phyloP scores from a whole-genome alignment of 2,888 invertebrate genomes.

The Ophion ventricosus region DNA sequence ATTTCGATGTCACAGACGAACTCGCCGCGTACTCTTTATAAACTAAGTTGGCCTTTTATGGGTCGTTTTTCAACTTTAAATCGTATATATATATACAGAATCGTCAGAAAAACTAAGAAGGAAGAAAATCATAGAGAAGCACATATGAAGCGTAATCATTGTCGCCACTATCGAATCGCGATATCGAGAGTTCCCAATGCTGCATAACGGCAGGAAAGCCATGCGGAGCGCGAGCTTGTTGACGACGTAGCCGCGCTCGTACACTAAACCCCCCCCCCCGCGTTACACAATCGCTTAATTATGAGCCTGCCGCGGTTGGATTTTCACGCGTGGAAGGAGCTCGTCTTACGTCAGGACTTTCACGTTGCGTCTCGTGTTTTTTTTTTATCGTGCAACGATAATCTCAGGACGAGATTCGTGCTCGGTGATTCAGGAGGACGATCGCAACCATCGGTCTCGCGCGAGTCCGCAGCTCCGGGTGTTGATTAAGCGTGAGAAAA shows the following conservation, averaged over 20 bases:
- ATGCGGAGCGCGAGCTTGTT: slow-evolving; percentile 27
- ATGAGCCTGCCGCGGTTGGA: slow-evolving; percentile 42
- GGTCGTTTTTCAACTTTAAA: no score
- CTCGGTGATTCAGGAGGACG: slow-evolving; percentile 32
- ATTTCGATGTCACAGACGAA: no score
- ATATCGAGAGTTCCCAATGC: not conserved
- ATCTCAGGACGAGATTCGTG: slow-evolving; percentile 39
- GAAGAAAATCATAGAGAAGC: no score
- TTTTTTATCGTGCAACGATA: slow-evolving; percentile 32
- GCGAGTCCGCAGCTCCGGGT: no score
- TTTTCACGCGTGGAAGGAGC: slow-evolving; percentile 37
- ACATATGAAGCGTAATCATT: slow-evolving; percentile 7
- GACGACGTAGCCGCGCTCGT: slow-evolving; percentile 25
- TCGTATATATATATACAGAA: no score
- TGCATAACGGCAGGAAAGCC: slow-evolving; percentile 16
- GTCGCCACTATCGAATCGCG: not conserved
- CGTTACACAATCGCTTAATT: slow-evolving; percentile 73
- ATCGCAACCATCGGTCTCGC: no score
- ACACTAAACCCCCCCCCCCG: not conserved
- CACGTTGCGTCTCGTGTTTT: slow-evolving; percentile 63
- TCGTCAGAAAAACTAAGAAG: no score
- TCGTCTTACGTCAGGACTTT: slow-evolving; percentile 70
- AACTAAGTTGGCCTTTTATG: no score
- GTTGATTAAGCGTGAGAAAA: not conserved
- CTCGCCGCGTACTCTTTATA: no score